phyloP scores from a whole-genome alignment of 2,888 invertebrate species.

The Siphlonurus alternatus region DNA sequence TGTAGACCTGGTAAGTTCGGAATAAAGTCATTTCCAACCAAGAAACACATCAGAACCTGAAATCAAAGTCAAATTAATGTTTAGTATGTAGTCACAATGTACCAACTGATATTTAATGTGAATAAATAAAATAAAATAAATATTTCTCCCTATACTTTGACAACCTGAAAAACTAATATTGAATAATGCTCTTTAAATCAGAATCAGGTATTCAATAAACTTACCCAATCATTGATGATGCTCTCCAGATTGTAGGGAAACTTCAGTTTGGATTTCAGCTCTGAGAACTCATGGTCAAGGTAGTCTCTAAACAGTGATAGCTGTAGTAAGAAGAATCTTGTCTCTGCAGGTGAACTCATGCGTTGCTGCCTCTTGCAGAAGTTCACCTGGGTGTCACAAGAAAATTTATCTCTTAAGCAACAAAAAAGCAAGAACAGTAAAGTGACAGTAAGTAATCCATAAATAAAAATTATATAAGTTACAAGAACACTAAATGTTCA shows the following conservation, averaged over 20 bases:
- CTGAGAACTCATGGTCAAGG: slow-evolving; percentile 73
- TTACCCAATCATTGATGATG: slow-evolving; percentile 90
- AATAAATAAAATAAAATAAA: no score
- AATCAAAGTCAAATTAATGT: slow-evolving; percentile 10
- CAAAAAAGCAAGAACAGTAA: not conserved
- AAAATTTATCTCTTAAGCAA: not conserved
- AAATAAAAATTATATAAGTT: no score
- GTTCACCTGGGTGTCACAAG: slow-evolving; percentile 37
- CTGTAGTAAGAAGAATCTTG: slow-evolving; percentile 83
- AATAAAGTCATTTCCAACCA: slow-evolving; percentile 97
- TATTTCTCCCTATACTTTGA: no score
- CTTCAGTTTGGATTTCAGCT: slow-evolving; percentile 43
- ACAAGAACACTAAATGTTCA: no score
- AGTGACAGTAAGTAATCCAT: no score
- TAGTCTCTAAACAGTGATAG: slow-evolving; percentile 85
- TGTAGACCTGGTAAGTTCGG: slow-evolving; percentile 91
- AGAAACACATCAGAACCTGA: slow-evolving; percentile 77
- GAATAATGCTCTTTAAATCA: no score
- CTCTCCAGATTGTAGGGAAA: slow-evolving; percentile 75
- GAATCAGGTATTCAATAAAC: slow-evolving; percentile 9
- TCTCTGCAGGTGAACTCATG: slow-evolving; percentile 47
- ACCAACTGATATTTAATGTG: no score
- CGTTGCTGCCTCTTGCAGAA: slow-evolving; percentile 41
- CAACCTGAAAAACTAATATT: no score
- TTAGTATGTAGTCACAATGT: no score